Base-by-base conservation (phyloP, 2,888 invertebrate species). In the Nebria salina region DNA sequence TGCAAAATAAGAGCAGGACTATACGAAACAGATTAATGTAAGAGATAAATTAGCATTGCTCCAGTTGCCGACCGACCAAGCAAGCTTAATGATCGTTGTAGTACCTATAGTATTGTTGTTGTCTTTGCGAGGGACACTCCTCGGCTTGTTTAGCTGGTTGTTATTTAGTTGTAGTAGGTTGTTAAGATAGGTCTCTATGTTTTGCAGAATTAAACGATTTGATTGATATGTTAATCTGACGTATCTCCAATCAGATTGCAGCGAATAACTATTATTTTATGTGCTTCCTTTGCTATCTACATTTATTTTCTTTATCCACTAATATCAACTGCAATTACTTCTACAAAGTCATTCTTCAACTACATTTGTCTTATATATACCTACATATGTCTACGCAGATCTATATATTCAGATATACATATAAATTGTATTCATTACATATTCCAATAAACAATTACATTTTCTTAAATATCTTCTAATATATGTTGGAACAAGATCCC, bases 151-250 rank as follows among this genome's bases (percentile, higher is more conserved):
- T 75, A 68, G 70, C 70, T 74, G 13, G 15, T 41, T 34, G 54
- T 64, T n/a, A 65, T 74, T 54, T 54, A 54, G 65, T 81, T 75
- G 26, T 81, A 72, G 26, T 70, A 70, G n/a, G 13, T 11, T 70
- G 65, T 75, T 75, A 68, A 64, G 76, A 74, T 54, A 8, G 54
- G 11, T 54, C 7, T 54, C 6, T 54, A 54, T 54, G 54, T 54
- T 54, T 65, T 26, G 75, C 75, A 68, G 79, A 79, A 79, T 79
- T 77, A 79, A 78, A 76, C 66, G 41, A 64, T 76, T 72, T 81
- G 81, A 81, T 81, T 81, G 81, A 81, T 81, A 76, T 81, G 76
- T 81, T 81, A 81, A 81, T 81, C 81, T 76, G 81, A 81, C 81
- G 81, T 81, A 81, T 81, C 81, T 76, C 70, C 64, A 8, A 81